Base-by-base conservation (phyloP, 64 coral and sea anemone genomes). In the Montipora sp. region DNA sequence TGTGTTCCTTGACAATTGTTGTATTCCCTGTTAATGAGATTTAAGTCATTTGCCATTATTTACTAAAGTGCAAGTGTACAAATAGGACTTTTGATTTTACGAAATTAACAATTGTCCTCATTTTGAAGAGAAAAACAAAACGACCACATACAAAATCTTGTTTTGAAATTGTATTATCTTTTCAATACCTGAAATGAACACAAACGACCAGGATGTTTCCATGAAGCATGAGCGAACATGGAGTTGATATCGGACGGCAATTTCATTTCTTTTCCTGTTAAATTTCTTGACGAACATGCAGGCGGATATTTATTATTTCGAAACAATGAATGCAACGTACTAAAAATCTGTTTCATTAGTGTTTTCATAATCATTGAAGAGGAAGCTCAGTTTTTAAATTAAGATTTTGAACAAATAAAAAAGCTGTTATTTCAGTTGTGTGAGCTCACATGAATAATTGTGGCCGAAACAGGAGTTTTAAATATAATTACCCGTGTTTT, bases 21-120 rank as follows among this genome's bases (percentile, higher is more conserved):
- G 44, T 20, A 84, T 50, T 46, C 45, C 82, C 47, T 82, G 53
- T 72, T 70, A 70, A 70, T 84, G 82, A 84, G 82, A 71, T 71
- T 84, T 84, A 82, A 78, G 55, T 82, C 53, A 60, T 43, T 22
- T 63, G 60, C 55, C 55, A 36, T 13, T 44, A 12, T 43, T 10
- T 23, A 7, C 1, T 82, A 2, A 61, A 63, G 59, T 82, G 79
- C 79, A 5, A 13, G 11, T 57, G 51, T 44, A 44, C 79, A 82
- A 82, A 60, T 82, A 60, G 10, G 59, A 60, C 79, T 61, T 18
- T 60, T 2, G 6, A 55, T 80, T 0, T 53, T 6, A 36, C 1
- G 47, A 51, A 78, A 47, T 13, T 12, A 63, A 15, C 15, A 63
- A 12, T 63, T 14, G 8, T 63, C 9, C 60, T 14, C 9, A 11